Evolutionary conservation across 2,113 vertebrate genomes (phyloP), one percentile per base, ranked within the genome.

Genomic region (Zootoca vivipara): DNA sequence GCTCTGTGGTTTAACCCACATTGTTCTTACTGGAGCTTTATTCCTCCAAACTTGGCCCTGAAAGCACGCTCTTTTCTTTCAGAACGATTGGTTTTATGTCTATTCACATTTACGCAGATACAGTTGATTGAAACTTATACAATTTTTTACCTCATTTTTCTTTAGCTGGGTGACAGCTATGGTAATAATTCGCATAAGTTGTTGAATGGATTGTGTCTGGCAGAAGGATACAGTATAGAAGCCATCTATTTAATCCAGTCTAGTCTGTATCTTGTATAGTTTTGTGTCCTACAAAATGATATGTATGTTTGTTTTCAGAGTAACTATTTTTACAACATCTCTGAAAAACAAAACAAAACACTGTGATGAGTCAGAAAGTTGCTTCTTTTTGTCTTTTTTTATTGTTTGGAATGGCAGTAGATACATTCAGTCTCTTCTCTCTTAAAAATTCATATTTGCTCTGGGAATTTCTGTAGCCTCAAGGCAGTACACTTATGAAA

Each of bases 381-480:
- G 69, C 8, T 1, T 78, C 90, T 33, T 79, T 78, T 92, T 94
- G 82, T 80, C 4, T 89, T 85, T 90, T 90, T 64, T 64, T 65
- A 75, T 89, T 83, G 86, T 91, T 74, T 70, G 90, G 87, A 95
- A 88, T 82, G 92, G 73, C 83, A 85, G 56, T 65, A 90, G 91
- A 89, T 82, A 90, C 72, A 90, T 90, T 85, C 69, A 33, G 18
- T 35, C 16, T 7, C 62, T 86, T n/a, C 26, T 89, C 94, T 65
- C 83, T 95, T 86, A 95, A 94, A 93, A 93, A 94, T 92, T 94
- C 80, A 92, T 90, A 65, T 62, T 87, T 87, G 83, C 92, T 93
- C 87, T 91, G 90, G 91, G 93, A 93, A 91, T 94, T 92, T 91
- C 69, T 91, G 33, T 88, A 89, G 84, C 86, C 85, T 93, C 62